Conservation (phyloP, 2,888 invertebrate genomes). For the Hypena proboscidalis region DNA sequence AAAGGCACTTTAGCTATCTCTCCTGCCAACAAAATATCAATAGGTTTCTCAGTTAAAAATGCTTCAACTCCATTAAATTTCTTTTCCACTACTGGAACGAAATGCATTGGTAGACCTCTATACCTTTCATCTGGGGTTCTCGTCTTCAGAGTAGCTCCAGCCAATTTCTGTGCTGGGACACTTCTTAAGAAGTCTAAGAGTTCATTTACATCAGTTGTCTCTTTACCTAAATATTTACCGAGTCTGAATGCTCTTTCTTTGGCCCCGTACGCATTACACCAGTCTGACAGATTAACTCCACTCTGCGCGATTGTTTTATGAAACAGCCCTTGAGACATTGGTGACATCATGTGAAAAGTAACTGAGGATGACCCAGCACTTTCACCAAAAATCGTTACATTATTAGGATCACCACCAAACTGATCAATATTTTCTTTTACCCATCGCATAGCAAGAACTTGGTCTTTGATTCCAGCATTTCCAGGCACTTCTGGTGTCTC, state of each 20-base stretch:
- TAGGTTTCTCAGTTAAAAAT: constrained; percentile 57
- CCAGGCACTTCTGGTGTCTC: constrained; percentile 65
- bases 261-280: constrained; percentile 49
- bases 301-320: constrained; percentile 71
- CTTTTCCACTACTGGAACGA: constrained; percentile 63
- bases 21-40: constrained; percentile 49
- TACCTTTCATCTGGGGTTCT: constrained; percentile 56
- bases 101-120: constrained; percentile 59
- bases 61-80: constrained; percentile 51
- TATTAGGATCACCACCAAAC: constrained; percentile 66
- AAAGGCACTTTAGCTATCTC: constrained; percentile 57
- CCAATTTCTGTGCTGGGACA: constrained; percentile 53
- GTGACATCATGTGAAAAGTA: constrained; percentile 69
- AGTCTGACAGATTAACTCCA: constrained; percentile 62
- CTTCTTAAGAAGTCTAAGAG: constrained; percentile 53
- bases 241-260: constrained; percentile 59
- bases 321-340: constrained; percentile 69
- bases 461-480: constrained; percentile 72
- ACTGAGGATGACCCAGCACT: constrained; percentile 70
- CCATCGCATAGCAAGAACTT: constrained; percentile 64
- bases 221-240: constrained; percentile 60
- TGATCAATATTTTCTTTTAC: constrained; percentile 59
- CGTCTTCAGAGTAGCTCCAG: constrained; percentile 48
- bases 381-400: constrained; percentile 72
- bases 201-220: constrained; percentile 54